Evolutionary conservation across 2,888 invertebrate species (phyloP).

Genomic region (Tethea ocularis): DNA sequence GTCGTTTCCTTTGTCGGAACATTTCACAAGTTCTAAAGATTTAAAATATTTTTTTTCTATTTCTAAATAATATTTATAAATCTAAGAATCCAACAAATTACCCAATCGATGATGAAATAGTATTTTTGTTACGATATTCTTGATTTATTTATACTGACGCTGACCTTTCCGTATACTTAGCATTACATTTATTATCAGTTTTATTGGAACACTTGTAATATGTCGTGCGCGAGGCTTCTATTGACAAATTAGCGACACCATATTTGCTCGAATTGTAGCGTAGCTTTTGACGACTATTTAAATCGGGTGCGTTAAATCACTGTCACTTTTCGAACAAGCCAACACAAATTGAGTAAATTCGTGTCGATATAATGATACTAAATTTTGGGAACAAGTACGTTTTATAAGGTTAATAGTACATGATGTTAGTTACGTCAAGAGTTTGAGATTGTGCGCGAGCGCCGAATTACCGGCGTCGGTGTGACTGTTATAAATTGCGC

Average conservation of each 20-base stretch:
- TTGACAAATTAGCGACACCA: conserved; percentile 6
- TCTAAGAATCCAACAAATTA: too few species aligned
- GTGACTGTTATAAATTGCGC: conserved; percentile 63
- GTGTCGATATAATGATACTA: conserved; percentile 40
- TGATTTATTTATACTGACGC: background rate
- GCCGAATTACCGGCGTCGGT: conserved; percentile 50
- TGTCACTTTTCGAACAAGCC: conserved; percentile 29
- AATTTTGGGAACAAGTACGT: conserved; percentile 25
- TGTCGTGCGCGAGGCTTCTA: background rate
- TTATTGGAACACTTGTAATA: background rate
- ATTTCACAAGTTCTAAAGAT: background rate
- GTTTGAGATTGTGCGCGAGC: conserved; percentile 25
- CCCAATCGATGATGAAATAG: too few species aligned
- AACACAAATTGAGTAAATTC: conserved; percentile 35
- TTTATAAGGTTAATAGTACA: conserved; percentile 7
- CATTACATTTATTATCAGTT: background rate
- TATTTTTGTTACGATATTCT: too few species aligned
- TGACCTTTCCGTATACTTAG: background rate
- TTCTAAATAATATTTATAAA: too few species aligned
- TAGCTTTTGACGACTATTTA: conserved; percentile 19
- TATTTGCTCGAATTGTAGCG: conserved; percentile 4
- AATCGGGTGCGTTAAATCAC: conserved; percentile 22
- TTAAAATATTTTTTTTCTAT: background rate
- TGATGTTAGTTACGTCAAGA: conserved; percentile 11
- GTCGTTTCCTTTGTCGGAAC: background rate